phyloP scores from a whole-genome alignment of 1,140 invertebrate genomes.

The Wasmannia auropunctata region DNA sequence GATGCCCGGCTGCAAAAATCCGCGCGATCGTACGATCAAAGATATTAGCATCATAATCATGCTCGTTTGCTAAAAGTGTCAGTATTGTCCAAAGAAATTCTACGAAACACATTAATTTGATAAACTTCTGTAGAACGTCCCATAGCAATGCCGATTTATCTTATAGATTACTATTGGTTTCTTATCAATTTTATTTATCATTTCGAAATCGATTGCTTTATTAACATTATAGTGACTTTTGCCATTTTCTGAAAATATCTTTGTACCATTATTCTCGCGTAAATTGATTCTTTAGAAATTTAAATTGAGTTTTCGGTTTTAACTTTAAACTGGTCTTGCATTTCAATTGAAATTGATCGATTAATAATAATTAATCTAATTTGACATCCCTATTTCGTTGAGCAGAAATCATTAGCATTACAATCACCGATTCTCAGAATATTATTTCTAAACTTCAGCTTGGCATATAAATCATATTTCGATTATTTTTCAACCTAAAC shows the following conservation, averaged over 20 bases:
- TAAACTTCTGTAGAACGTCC: background rate
- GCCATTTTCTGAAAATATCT: constrained; percentile 7
- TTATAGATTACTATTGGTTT: background rate
- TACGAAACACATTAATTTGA: background rate
- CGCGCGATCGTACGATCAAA: background rate
- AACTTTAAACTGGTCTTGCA: background rate
- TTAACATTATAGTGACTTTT: background rate
- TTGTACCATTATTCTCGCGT: background rate
- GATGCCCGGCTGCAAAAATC: background rate
- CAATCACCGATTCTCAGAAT: background rate
- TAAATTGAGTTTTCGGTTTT: constrained; percentile 17
- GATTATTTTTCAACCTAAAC: background rate
- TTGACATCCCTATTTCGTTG: background rate
- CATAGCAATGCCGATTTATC: background rate
- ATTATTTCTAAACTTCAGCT: background rate
- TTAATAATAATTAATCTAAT: constrained; percentile 47
- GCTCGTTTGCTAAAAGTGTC: constrained; percentile 5
- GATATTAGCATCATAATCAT: constrained; percentile 56
- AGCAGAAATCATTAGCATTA: constrained; percentile 36
- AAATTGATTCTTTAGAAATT: constrained; percentile 23
- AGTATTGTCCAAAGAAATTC: background rate
- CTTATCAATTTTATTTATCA: constrained; percentile 5
- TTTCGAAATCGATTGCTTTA: background rate
- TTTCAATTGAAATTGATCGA: constrained; percentile 3
- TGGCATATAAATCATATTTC: constrained; percentile 3